These are phyloP conservation scores for Thymelicus acteon DNA, from an alignment of 2,888 invertebrate species.

Conservation along the genomic window DNA sequence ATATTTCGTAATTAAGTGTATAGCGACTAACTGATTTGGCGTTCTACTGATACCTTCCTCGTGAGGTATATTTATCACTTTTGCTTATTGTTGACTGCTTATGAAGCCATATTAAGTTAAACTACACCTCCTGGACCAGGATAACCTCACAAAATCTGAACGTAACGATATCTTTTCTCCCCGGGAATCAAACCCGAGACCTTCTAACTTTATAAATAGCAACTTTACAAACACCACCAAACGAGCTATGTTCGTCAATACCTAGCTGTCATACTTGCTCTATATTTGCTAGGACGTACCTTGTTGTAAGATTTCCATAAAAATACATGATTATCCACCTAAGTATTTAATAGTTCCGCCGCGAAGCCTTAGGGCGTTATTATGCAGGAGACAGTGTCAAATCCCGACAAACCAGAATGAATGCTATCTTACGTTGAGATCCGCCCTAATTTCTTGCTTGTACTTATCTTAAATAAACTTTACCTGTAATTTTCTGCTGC, in stretches of 20 bases:
- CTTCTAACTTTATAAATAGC: too few species aligned
- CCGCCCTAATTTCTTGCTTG: slow-evolving; percentile 24
- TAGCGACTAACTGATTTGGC: too few species aligned
- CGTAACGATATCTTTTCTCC: too few species aligned
- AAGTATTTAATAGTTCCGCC: background rate
- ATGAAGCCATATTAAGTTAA: too few species aligned
- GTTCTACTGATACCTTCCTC: too few species aligned
- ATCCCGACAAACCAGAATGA: slow-evolving; percentile 21
- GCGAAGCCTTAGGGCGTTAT: slow-evolving; percentile 5
- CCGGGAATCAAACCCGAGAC: too few species aligned
- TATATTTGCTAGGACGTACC: background rate
- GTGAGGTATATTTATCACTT: too few species aligned
- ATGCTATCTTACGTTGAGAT: slow-evolving; percentile 16
- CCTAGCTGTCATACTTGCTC: background rate
- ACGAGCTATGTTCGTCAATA: background rate
- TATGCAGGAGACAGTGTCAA: slow-evolving; percentile 26
- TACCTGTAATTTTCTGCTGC: slow-evolving; percentile 33
- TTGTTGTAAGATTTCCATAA: slow-evolving; percentile 6
- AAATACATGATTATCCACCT: background rate
- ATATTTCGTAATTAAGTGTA: too few species aligned
- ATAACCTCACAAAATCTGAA: too few species aligned
- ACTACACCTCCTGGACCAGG: too few species aligned
- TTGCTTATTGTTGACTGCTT: too few species aligned
- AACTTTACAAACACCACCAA: too few species aligned
- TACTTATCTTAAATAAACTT: slow-evolving; percentile 32